Percentiles rank a stretch among this genome's conserved stretches.
Evolutionary conservation across 2,888 invertebrate genomes (phyloP).

Genomic region (Chrysina gloriosa): DNA sequence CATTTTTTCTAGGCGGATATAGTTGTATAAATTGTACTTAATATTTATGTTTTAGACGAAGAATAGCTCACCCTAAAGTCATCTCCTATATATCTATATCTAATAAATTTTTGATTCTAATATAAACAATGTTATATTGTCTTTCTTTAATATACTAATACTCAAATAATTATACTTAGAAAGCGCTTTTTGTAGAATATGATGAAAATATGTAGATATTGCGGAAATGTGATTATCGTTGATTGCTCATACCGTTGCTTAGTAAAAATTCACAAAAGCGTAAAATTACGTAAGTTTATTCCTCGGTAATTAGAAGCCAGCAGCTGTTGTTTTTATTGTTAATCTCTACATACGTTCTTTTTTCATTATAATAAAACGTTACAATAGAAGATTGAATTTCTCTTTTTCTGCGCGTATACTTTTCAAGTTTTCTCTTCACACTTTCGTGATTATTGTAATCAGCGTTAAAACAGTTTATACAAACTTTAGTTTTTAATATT

Average conservation of each 20-base stretch:
- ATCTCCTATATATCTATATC: no score
- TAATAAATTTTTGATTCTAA: no score
- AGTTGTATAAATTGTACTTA: no score
- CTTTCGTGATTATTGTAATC: conserved; percentile 55
- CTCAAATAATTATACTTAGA: conserved; percentile 43
- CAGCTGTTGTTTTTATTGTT: conserved; percentile 35
- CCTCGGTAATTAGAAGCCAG: conserved; percentile 52
- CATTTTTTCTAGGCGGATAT: no score
- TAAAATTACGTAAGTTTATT: conserved; percentile 56
- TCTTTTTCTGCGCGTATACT: conserved; percentile 49
- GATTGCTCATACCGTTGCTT: conserved; percentile 43
- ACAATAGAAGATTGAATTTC: conserved; percentile 50
- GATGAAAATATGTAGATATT: conserved; percentile 31
- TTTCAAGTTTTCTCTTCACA: conserved; percentile 54
- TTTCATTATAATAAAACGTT: conserved; percentile 25
- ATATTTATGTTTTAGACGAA: no score
- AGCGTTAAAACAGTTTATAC: conserved; percentile 2
- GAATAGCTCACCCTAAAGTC: no score
- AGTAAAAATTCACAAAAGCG: conserved; percentile 51
- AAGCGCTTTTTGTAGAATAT: conserved; percentile 27
- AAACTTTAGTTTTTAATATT: background rate
- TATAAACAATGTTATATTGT: no score
- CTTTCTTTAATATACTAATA: no score
- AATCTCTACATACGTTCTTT: conserved; percentile 30
- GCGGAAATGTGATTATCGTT: conserved; percentile 43